Evolutionary conservation across 2,113 vertebrate genomes (phyloP), one percentile per base, ranked within the genome.

Genomic region (Emydura subglobosa): DNA sequence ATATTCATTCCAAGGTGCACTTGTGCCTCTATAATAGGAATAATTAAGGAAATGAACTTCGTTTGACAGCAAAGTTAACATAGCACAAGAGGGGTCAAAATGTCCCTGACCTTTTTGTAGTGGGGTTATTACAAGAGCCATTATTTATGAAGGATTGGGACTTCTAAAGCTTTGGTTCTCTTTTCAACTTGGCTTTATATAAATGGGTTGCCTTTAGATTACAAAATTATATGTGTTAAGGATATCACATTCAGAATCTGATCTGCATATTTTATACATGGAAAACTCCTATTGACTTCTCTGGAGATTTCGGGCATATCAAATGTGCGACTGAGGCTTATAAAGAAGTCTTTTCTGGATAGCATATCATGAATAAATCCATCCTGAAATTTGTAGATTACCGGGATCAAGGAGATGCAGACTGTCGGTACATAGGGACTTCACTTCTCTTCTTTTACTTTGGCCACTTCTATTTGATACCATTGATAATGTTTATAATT

Each of bases 61-160:
- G 29, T 29, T 42, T 12, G 17, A 47, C 11, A 27, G 39, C 86
- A 79, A 6, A 34, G 47, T 39, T 39, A 2, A 85, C 22, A 65
- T 12, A 29, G 4, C 50, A 27, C 8, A 79, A 10, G 3, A 85
- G 25, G 72, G 61, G 2, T 10, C 54, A 27, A 5, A 85, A 68
- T 54, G 3, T 1, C 3, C 14, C 6, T 12, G n/a, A 0, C 0
- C 3, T 1, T 10, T 61, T 24, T 16, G 82, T 53, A 14, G 17
- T 3, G 57, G 47, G 1, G 1, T 25, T 19, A 0, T 47, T 85
- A 4, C 54, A 68, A 59, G 44, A 44, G 76, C 2, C 0, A 0
- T 1, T 10, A 10, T 72, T 59, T 72, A 39, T 11, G n/a, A 79
- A 59, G 10, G 12, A 19, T 78, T 82, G 25, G 11, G n/a, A 72